Conservation (phyloP, 92 coral and sea anemone species). For the Anthopleura xanthogrammica region DNA sequence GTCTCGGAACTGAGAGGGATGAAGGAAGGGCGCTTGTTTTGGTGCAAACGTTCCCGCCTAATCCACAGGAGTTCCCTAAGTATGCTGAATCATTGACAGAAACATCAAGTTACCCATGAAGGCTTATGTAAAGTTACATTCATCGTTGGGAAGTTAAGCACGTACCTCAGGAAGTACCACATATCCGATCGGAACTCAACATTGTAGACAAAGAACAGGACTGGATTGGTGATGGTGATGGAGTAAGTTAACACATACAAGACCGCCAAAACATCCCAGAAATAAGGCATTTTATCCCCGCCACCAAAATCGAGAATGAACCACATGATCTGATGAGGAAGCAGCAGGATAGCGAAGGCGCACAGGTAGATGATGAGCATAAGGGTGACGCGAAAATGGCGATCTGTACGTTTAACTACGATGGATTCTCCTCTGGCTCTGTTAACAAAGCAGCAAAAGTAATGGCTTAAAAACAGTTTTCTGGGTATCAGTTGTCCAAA, state of each 20-base stretch:
- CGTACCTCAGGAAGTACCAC: slow-evolving; percentile 43
- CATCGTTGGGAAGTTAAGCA: no score
- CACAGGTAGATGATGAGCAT: slow-evolving; percentile 59
- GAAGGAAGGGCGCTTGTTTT: no score
- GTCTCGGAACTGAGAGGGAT: no score
- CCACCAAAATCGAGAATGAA: slow-evolving; percentile 51
- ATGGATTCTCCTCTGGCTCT: slow-evolving; percentile 56
- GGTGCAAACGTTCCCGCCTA: no score
- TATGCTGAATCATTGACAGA: no score
- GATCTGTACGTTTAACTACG: slow-evolving; percentile 49
- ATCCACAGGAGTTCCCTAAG: no score
- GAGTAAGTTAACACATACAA: slow-evolving; percentile 73
- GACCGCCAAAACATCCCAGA: slow-evolving; percentile 40
- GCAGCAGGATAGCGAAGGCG: slow-evolving; percentile 53
- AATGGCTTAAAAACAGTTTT: background rate
- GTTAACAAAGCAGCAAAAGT: background rate
- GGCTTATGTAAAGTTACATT: no score
- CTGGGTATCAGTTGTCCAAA: no score
- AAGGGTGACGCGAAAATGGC: slow-evolving; percentile 58
- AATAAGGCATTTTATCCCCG: slow-evolving; percentile 46
- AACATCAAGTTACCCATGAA: no score
- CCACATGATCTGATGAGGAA: slow-evolving; percentile 80
- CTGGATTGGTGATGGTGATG: slow-evolving; percentile 72
- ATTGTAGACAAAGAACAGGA: slow-evolving; percentile 76
- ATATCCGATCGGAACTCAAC: slow-evolving; percentile 59